A percentile compares a stretch with the other conserved stretches of the same genome.
phyloP scores from a whole-genome alignment of 1,140 invertebrate species.

The Lanistes nyassanus region DNA sequence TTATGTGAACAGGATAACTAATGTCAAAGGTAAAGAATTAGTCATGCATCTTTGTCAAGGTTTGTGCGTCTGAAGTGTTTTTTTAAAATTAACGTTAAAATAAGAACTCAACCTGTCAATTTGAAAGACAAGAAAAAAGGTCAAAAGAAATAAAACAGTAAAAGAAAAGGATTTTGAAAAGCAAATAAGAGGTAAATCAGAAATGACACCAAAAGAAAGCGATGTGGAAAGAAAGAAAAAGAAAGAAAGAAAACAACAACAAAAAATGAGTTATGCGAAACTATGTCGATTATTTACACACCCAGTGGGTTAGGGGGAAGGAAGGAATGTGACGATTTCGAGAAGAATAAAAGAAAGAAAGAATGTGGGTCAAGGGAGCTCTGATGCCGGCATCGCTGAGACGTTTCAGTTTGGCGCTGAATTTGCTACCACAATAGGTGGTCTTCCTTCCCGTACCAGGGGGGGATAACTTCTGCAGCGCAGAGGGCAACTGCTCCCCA shows the following conservation, averaged over 20 bases:
- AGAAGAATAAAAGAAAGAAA: no score
- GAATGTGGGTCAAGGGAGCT: no score
- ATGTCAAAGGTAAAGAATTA: no score
- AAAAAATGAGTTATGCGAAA: background rate
- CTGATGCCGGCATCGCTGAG: no score
- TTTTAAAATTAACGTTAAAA: no score
- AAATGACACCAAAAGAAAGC: background rate
- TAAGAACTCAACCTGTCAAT: background rate
- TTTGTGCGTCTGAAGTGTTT: no score
- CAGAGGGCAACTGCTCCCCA: conserved; percentile 8
- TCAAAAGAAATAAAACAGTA: background rate
- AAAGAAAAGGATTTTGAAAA: background rate
- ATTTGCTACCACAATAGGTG: conserved; percentile 1
- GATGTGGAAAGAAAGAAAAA: background rate
- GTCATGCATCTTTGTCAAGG: no score
- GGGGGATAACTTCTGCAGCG: background rate
- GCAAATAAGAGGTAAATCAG: background rate
- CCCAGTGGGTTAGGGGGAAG: no score
- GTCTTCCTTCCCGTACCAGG: background rate
- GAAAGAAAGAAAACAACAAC: background rate
- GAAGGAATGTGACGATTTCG: no score
- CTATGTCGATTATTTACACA: background rate
- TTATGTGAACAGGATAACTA: no score
- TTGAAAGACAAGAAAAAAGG: background rate
- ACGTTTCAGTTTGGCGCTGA: no score